A percentile compares a stretch with the other conserved stretches of the same genome.
phyloP scores from a whole-genome alignment of 2,797 vertebrate genomes.

The Percopsis omiscomaycus region DNA sequence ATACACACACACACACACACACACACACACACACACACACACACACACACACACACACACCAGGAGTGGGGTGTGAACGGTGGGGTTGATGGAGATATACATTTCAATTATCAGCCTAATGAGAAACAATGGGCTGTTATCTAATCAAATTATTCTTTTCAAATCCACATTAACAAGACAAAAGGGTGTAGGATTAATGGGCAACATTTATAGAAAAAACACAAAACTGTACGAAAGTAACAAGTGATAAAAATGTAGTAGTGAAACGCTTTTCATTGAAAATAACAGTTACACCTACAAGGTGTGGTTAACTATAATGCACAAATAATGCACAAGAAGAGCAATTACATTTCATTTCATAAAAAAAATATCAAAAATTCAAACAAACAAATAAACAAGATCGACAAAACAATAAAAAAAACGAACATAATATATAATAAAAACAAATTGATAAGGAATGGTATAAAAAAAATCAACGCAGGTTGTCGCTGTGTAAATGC shows the following conservation, averaged over 20 bases:
- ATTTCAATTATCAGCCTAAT: conserved; percentile 35
- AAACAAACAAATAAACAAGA: conserved; percentile 29
- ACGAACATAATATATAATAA: conserved; percentile 33
- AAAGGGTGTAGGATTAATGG: not conserved
- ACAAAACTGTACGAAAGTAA: conserved; percentile 57
- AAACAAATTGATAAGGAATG: conserved; percentile 56
- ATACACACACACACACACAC: conserved; percentile 2
- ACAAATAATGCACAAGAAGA: conserved; percentile 54
- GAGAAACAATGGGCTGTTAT: conserved; percentile 37
- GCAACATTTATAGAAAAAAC: conserved; percentile 38
- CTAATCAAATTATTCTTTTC: conserved; percentile 1
- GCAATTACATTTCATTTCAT: conserved; percentile 58
- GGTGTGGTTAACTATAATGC: conserved; percentile 64
- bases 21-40: conserved; percentile 1
- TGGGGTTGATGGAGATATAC: conserved; percentile 1
- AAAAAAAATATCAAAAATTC: conserved; percentile 64
- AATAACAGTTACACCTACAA: conserved; percentile 76
- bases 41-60: conserved; percentile 1
- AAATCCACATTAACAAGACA: not conserved
- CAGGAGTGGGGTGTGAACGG: not conserved
- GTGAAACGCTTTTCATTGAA: conserved; percentile 74
- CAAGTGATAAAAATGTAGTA: conserved; percentile 52
- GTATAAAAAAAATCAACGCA: conserved; percentile 40
- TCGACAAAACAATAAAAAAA: conserved; percentile 20
- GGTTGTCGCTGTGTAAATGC: conserved; percentile 57